Evolutionary conservation across 1,140 invertebrate genomes (phyloP).

Genomic region (Meloidogyne hapla): DNA sequence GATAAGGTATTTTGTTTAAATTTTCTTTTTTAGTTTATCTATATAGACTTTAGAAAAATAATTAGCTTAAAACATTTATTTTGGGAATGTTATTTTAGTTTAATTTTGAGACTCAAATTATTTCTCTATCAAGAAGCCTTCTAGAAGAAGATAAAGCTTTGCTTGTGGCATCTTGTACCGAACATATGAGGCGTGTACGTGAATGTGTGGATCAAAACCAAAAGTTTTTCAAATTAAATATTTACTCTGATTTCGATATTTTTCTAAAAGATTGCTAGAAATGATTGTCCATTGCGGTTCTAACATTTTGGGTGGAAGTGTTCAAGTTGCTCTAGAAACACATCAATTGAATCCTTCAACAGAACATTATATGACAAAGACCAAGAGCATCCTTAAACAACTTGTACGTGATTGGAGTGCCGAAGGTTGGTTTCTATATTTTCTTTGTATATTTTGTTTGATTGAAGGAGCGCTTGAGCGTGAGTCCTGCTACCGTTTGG

Average conservation of each 20-base stretch:
- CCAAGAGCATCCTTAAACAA: slow-evolving; percentile 88
- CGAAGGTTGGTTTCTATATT: slow-evolving; percentile 70
- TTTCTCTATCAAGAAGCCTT: slow-evolving; percentile 14
- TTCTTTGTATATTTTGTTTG: not conserved
- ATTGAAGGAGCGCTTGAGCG: slow-evolving; percentile 70
- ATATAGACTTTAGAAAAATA: no score
- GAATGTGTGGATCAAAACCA: slow-evolving; percentile 36
- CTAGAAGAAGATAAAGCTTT: slow-evolving; percentile 24
- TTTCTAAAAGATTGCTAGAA: slow-evolving; percentile 27
- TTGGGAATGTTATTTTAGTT: not conserved
- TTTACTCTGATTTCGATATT: slow-evolving; percentile 6
- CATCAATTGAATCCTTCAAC: slow-evolving; percentile 28
- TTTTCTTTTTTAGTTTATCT: not conserved
- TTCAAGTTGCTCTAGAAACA: slow-evolving; percentile 28
- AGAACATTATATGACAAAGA: slow-evolving; percentile 73
- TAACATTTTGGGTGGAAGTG: slow-evolving; percentile 27
- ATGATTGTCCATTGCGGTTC: slow-evolving; percentile 35
- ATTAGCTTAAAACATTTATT: no score
- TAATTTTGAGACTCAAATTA: not conserved
- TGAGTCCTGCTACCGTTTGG: slow-evolving; percentile 82
- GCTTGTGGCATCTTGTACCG: slow-evolving; percentile 14
- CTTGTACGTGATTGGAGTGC: slow-evolving; percentile 90
- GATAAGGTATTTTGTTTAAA: slow-evolving; percentile 9
- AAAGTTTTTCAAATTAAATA: slow-evolving; percentile 30
- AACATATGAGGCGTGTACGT: slow-evolving; percentile 26